A percentile compares a stretch with the other conserved stretches of the same genome.
These are phyloP conservation scores for Tridacna gigas DNA, from an alignment of 2,888 invertebrate species.

Conservation along the genomic window DNA sequence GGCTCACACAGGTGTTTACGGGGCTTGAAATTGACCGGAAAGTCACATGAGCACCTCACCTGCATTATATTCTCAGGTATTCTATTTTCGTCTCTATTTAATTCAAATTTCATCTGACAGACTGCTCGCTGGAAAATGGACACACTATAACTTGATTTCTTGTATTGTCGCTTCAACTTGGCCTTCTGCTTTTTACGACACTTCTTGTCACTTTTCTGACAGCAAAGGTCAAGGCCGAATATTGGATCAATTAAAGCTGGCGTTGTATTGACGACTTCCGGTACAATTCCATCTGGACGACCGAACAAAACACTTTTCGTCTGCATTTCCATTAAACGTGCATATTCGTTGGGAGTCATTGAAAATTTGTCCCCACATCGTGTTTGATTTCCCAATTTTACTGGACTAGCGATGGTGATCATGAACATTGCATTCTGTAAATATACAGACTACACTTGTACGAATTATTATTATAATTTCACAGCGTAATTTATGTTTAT, in stretches of 20 bases:
- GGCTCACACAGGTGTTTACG: not conserved
- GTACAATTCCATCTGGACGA: not conserved
- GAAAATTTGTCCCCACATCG: not conserved
- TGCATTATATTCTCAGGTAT: slow-evolving; percentile 4
- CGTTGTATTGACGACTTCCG: not conserved
- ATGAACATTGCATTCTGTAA: too few relatives aligned
- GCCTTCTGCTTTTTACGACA: slow-evolving; percentile 1
- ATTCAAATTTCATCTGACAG: slow-evolving; percentile 18
- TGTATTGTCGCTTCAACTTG: not conserved
- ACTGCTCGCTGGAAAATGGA: not conserved
- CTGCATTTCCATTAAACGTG: not conserved
- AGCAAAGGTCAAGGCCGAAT: slow-evolving; percentile 8
- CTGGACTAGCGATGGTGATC: too few relatives aligned
- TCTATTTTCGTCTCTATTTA: slow-evolving; percentile 10
- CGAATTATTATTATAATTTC: too few relatives aligned
- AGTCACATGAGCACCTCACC: slow-evolving; percentile 5
- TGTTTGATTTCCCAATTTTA: too few relatives aligned
- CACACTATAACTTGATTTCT: not conserved
- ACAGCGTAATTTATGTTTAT: too few relatives aligned
- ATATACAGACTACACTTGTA: too few relatives aligned
- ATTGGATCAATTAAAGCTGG: not conserved
- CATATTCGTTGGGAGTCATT: not conserved
- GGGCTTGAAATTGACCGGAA: not conserved
- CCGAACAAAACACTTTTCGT: slow-evolving; percentile 8
- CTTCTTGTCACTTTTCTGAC: not conserved